Evolutionary conservation across 2,113 vertebrate species (phyloP), one percentile per base, ranked within the genome.

Genomic region (Heloderma charlesbogerti): DNA sequence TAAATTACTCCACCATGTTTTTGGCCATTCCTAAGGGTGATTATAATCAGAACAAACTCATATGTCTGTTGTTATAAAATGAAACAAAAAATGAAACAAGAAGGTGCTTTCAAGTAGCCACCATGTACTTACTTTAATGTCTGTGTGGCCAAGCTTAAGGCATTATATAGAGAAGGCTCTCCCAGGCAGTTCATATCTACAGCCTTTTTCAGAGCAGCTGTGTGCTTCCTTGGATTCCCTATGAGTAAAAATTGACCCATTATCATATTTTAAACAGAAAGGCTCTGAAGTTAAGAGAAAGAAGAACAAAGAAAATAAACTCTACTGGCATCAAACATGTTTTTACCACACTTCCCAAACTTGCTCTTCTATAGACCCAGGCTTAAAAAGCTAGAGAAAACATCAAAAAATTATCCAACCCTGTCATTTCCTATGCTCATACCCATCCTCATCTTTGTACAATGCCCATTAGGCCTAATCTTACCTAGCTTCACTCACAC

Each of bases 151-250:
- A 99, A 96, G 95, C 92, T 98, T 90, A 99, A 97, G 25, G 99
- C 98, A 97, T 99, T 99, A 96, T 99, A 99, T 0, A 99, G 97
- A 9, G 99, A 99, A 0, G 99, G 99, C 86, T 99, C 99, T 94
- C 99, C 99, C 15, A 93, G 94, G 92, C 99, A 99, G n/a, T 94
- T 96, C 20, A 98, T 98, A 97, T 98, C 98, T 89, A 98, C 97
- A 0, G 98, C 98, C 96, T 99, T 99, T 97, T 98, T 99, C 94
- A 99, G 95, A 92, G 98, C 98, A 29, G 94, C 79, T 82, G 96
- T 87, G 83, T 99, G 99, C 91, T 99, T 99, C 95, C 98, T 99
- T 69, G 98, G 97, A 93, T 99, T 99, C 81, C 99, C 99, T 99
- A 90, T 51, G 93, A 93, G 83, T 45, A 84, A 93, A 95, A 93